phyloP scores from a whole-genome alignment of 2,113 vertebrate genomes.

The Fregata magnificens region DNA sequence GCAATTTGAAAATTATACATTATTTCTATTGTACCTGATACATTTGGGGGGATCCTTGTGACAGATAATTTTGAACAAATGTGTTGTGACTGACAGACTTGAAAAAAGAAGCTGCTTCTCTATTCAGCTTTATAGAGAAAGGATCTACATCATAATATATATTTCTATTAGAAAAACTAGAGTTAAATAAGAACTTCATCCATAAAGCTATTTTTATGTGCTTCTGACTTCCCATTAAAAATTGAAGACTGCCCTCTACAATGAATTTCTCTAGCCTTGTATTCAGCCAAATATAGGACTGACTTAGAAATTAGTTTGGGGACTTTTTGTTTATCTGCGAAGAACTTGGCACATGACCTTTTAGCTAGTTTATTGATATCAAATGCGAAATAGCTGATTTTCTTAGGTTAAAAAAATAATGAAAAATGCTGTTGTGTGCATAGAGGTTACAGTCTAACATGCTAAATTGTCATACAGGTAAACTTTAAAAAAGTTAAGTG shows the following conservation, averaged over 20 bases:
- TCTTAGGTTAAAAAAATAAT: neutral
- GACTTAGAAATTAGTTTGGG: neutral
- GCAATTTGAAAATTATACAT: neutral
- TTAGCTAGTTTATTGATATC: neutral
- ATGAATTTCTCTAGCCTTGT: neutral
- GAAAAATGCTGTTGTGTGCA: neutral
- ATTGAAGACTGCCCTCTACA: neutral
- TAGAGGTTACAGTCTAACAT: neutral
- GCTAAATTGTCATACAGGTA: neutral
- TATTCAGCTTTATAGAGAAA: neutral
- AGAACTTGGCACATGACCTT: neutral
- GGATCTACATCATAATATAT: neutral
- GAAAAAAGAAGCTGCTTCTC: neutral
- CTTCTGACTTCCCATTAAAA: neutral
- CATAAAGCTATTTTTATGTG: neutral
- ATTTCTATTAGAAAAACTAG: neutral
- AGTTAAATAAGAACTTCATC: neutral
- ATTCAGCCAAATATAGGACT: neutral
- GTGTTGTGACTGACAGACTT: neutral
- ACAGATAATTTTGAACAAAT: neutral
- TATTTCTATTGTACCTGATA: neutral
- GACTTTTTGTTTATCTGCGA: neutral
- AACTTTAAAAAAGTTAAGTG: neutral
- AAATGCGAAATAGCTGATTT: neutral
- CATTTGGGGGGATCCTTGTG: neutral